A percentile compares a stretch with the other conserved stretches of the same genome.
These are phyloP conservation scores for Microtus californicus DNA, from an alignment of 2,797 vertebrate species.

Conservation along the genomic window DNA sequence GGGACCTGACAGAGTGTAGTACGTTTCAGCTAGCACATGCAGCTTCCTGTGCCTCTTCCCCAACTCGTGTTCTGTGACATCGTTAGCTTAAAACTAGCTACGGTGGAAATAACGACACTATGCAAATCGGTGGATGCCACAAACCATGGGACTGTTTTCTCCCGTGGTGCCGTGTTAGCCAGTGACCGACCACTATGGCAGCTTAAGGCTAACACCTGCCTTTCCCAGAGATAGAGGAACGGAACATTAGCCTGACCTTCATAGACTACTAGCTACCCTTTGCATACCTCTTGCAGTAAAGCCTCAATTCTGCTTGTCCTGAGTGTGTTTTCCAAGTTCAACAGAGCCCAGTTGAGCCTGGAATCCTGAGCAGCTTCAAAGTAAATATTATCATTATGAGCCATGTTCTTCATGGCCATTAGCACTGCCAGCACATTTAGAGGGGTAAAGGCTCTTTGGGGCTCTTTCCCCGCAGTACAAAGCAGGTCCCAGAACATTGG, in stretches of 20 bases:
- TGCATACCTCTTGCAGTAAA: conserved; percentile 21
- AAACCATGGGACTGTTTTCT: not conserved
- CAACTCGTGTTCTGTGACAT: not conserved
- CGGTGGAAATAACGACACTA: not conserved
- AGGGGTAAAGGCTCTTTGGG: not conserved
- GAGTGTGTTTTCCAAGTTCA: conserved; percentile 66
- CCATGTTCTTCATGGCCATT: conserved; percentile 37
- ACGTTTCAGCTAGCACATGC: not conserved
- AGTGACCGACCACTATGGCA: not conserved
- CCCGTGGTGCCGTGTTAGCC: not conserved
- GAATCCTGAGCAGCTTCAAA: conserved; percentile 81
- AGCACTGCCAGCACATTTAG: conserved; percentile 22
- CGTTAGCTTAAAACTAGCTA: conserved; percentile 31
- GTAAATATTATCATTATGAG: conserved; percentile 80
- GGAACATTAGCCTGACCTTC: conserved; percentile 19
- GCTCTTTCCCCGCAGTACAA: not conserved
- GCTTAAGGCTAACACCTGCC: not conserved
- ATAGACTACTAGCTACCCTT: conserved; percentile 52
- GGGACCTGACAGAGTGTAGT: not conserved
- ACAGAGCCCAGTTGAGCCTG: conserved; percentile 55
- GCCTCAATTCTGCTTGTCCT: conserved; percentile 50
- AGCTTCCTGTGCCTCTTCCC: conserved; percentile 48
- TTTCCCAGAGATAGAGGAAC: conserved; percentile 17
- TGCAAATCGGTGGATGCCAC: not conserved
- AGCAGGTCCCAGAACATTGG: not conserved